Conservation (phyloP, 2,888 invertebrate species). For the Acrobasis consociella region DNA sequence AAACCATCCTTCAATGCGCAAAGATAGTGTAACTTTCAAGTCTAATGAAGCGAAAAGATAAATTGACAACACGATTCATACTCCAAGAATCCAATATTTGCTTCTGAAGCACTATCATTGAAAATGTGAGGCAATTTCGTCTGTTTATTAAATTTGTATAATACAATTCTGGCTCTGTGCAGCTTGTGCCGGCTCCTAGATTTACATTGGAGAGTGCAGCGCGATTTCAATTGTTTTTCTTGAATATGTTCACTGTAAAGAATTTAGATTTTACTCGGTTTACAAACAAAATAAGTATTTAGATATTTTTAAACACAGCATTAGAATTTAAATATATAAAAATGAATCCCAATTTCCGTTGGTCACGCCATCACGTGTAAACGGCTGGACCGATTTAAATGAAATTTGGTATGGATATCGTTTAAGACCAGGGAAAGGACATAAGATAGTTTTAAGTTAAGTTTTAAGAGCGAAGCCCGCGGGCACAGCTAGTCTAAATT, state of each 20-base stretch:
- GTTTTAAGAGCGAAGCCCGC: too few relatives aligned
- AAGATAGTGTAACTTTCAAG: not conserved
- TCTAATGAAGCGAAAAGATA: not conserved
- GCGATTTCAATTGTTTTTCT: conserved; percentile 13
- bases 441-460: too few relatives aligned
- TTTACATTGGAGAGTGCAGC: conserved; percentile 14
- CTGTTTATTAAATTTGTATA: conserved; percentile 28
- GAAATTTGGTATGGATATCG: too few relatives aligned
- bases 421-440: too few relatives aligned
- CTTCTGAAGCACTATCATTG: conserved; percentile 18
- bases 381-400: too few relatives aligned
- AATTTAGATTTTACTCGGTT: too few relatives aligned
- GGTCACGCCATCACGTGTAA: too few relatives aligned
- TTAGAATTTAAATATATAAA: too few relatives aligned
- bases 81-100: conserved; percentile 24
- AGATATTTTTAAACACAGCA: too few relatives aligned
- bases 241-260: not conserved
- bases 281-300: too few relatives aligned
- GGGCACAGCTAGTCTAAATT: too few relatives aligned
- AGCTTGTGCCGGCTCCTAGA: not conserved
- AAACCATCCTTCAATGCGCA: not conserved
- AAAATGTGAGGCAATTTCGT: conserved; percentile 23
- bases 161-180: conserved; percentile 18
- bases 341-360: too few relatives aligned
- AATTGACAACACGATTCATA: not conserved